These are phyloP conservation scores for Mormyrus lacerda DNA, from an alignment of 2,113 vertebrate genomes.

Conservation along the genomic window DNA sequence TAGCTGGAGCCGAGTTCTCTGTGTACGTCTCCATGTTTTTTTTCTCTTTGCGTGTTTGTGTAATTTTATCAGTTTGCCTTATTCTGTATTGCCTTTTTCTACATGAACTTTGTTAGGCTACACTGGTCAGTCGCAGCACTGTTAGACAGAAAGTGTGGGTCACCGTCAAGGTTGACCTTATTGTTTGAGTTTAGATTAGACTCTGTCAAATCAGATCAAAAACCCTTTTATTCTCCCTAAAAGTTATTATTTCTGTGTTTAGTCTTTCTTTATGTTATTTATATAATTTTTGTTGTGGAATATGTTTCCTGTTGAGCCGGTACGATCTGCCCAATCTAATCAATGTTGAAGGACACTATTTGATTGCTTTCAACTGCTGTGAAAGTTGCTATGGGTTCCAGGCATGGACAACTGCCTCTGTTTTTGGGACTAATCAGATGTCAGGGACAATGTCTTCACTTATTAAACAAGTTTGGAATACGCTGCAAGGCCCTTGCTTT, in stretches of 20 bases:
- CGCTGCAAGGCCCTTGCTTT: not conserved
- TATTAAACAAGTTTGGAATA: slow-evolving; percentile 31
- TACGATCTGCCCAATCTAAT: slow-evolving; percentile 35
- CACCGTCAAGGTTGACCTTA: not conserved
- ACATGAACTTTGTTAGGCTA: not conserved
- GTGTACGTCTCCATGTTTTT: slow-evolving; percentile 56
- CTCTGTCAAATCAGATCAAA: not conserved
- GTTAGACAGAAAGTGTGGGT: not conserved
- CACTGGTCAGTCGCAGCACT: not conserved
- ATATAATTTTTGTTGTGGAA: slow-evolving; percentile 39
- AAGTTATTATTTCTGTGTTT: slow-evolving; percentile 26
- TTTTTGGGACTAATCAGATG: slow-evolving; percentile 32
- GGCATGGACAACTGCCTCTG: not conserved
- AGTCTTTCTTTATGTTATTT: slow-evolving; percentile 39
- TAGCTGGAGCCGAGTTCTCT: slow-evolving; percentile 46
- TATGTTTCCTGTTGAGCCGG: slow-evolving; percentile 36
- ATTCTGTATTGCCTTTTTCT: slow-evolving; percentile 36
- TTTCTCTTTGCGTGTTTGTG: slow-evolving; percentile 30
- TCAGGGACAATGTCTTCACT: slow-evolving; percentile 31
- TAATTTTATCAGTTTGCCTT: slow-evolving; percentile 39
- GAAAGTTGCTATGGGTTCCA: not conserved
- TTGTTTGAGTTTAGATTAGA: not conserved
- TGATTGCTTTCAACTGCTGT: not conserved
- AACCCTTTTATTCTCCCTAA: not conserved
- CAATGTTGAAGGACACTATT: slow-evolving; percentile 24